Evolutionary conservation across 37 sponge, comb jelly and placozoan species (phyloP).

Genomic region (Haliclona indistincta): DNA sequence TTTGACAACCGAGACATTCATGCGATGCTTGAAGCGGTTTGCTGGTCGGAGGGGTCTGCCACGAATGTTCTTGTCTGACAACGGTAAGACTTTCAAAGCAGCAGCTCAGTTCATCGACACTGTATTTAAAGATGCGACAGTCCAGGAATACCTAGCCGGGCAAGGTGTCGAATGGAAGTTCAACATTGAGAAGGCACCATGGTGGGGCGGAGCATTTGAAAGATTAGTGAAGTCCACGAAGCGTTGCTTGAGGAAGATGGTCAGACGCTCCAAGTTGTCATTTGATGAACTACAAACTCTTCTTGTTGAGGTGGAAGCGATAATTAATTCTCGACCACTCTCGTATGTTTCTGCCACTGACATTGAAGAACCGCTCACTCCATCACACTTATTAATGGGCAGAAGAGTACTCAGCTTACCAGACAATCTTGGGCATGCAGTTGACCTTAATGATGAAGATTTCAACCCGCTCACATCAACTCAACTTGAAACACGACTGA

Average conservation of each 20-base stretch:
- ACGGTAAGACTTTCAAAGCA: no score
- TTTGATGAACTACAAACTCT: not conserved
- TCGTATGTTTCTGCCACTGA: no score
- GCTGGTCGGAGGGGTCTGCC: not conserved
- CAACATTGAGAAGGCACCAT: slow-evolving; percentile 13
- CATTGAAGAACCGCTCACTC: no score
- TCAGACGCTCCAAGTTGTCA: not conserved
- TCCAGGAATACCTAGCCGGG: not conserved
- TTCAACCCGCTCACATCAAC: no score
- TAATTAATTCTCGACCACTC: no score
- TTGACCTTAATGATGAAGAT: no score
- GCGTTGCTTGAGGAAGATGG: not conserved
- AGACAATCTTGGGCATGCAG: no score
- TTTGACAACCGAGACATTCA: not conserved
- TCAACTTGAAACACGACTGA: slow-evolving; percentile 6
- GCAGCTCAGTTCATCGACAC: no score
- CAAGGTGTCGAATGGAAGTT: slow-evolving; percentile 3
- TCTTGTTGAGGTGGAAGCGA: slow-evolving; percentile 8
- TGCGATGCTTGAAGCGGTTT: not conserved
- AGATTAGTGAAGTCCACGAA: not conserved
- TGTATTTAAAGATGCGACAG: not conserved
- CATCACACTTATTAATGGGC: no score
- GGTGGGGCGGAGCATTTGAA: not conserved
- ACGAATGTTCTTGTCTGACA: not conserved
- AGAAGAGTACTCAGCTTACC: no score